Conservation (phyloP, 1,140 invertebrate genomes). For the Drosophila bifasciata region DNA sequence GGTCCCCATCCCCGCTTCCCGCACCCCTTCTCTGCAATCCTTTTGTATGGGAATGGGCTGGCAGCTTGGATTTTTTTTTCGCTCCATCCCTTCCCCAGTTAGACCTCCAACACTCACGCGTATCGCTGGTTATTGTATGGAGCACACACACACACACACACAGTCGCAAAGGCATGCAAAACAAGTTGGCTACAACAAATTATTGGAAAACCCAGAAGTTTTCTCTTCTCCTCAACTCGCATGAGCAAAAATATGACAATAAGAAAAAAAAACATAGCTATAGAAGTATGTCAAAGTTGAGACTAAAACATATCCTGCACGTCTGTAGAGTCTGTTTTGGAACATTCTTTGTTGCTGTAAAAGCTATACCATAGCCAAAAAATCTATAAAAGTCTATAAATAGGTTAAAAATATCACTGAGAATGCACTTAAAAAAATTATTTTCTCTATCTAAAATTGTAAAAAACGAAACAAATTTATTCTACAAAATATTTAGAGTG, state of each 20-base stretch:
- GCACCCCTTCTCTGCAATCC: conserved; percentile 41
- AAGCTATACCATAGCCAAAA: no score
- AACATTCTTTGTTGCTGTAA: no score
- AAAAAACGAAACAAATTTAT: no score
- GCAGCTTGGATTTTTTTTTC: conserved; percentile 67
- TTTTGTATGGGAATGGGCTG: conserved; percentile 45
- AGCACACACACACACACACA: conserved; percentile 17
- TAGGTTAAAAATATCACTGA: no score
- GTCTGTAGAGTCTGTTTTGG: not conserved
- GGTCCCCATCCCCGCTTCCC: conserved; percentile 2
- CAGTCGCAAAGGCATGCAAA: conserved; percentile 66
- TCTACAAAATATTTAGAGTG: no score
- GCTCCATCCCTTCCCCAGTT: not conserved
- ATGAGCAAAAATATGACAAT: conserved; percentile 65
- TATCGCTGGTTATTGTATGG: not conserved
- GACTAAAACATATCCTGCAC: not conserved
- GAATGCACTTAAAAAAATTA: no score
- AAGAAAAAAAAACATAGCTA: conserved; percentile 11
- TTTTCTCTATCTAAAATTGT: no score
- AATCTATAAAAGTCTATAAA: no score
- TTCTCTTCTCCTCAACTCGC: conserved; percentile 41
- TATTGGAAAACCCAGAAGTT: conserved; percentile 79
- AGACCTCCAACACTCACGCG: conserved; percentile 5
- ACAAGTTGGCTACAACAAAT: conserved; percentile 81
- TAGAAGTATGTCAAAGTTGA: not conserved